A percentile compares a stretch with the other conserved stretches of the same genome.
phyloP scores from a whole-genome alignment of 2,888 invertebrate species.

The Acrobasis consociella region DNA sequence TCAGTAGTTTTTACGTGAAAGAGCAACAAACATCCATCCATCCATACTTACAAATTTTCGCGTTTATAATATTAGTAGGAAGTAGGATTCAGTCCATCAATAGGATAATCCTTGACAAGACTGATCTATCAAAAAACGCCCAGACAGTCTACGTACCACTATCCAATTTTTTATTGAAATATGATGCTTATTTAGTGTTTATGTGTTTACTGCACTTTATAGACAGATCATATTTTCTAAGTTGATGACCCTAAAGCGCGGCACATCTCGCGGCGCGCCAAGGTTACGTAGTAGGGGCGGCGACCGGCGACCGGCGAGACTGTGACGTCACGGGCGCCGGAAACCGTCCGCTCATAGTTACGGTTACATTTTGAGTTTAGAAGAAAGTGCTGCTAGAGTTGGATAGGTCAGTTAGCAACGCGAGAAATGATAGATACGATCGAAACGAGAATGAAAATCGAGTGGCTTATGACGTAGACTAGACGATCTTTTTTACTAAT shows the following conservation, averaged over 20 bases:
- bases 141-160: too few relatives aligned
- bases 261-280: constrained; percentile 47
- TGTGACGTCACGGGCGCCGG: constrained; percentile 81
- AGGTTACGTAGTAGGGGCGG: constrained; percentile 75
- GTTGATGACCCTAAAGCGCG: constrained; percentile 23
- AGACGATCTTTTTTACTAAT: too few relatives aligned
- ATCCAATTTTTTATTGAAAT: too few relatives aligned
- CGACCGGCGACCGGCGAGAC: constrained; percentile 75
- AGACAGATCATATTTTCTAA: background rate
- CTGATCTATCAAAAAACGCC: too few relatives aligned
- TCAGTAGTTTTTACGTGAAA: too few relatives aligned
- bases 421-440: background rate
- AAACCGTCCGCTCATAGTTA: constrained; percentile 79
- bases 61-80: too few relatives aligned
- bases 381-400: constrained; percentile 75
- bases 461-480: too few relatives aligned
- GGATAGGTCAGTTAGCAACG: constrained; percentile 71
- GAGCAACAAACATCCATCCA: too few relatives aligned
- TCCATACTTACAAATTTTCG: too few relatives aligned
- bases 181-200: background rate
- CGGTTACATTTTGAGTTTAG: constrained; percentile 81
- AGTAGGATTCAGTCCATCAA: too few relatives aligned
- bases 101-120: too few relatives aligned
- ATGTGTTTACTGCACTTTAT: background rate
- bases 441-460: too few relatives aligned